Percentiles rank a stretch among this genome's conserved stretches.
Evolutionary conservation across 2,888 invertebrate genomes (phyloP).

Genomic region (Sipha maydis): DNA sequence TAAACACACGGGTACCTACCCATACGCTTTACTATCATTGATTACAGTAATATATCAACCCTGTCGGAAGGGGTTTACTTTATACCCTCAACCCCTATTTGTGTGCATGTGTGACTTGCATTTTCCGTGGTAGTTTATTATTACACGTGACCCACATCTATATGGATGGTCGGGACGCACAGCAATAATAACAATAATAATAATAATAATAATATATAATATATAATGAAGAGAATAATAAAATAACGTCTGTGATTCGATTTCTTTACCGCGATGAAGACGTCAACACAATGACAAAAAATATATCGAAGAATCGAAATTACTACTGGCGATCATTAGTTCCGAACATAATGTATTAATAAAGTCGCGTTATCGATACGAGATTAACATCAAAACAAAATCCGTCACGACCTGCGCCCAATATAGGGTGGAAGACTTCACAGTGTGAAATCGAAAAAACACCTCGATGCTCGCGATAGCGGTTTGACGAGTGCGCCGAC

Average conservation of each 20-base stretch:
- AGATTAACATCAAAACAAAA: constrained; percentile 53
- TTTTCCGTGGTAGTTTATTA: constrained; percentile 50
- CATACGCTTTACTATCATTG: constrained; percentile 43
- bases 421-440: constrained; percentile 24
- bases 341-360: constrained; percentile 41
- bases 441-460: constrained; percentile 49
- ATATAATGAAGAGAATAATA: constrained; percentile 1
- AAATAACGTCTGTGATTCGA: constrained; percentile 6
- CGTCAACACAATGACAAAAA: constrained; percentile 61
- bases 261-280: constrained; percentile 51
- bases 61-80: constrained; percentile 52
- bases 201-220: neutral
- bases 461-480: neutral
- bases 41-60: constrained; percentile 43
- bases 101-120: constrained; percentile 53
- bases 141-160: constrained; percentile 24
- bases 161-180: constrained; percentile 2
- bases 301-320: constrained; percentile 21
- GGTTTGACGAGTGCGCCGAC: neutral
- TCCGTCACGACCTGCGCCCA: constrained; percentile 38
- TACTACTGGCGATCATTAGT: constrained; percentile 54
- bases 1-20: neutral
- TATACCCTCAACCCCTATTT: constrained; percentile 35
- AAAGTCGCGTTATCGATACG: constrained; percentile 51
- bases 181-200: no score